Base-by-base conservation (phyloP, 2,113 vertebrate genomes). In the Bubo bubo region DNA sequence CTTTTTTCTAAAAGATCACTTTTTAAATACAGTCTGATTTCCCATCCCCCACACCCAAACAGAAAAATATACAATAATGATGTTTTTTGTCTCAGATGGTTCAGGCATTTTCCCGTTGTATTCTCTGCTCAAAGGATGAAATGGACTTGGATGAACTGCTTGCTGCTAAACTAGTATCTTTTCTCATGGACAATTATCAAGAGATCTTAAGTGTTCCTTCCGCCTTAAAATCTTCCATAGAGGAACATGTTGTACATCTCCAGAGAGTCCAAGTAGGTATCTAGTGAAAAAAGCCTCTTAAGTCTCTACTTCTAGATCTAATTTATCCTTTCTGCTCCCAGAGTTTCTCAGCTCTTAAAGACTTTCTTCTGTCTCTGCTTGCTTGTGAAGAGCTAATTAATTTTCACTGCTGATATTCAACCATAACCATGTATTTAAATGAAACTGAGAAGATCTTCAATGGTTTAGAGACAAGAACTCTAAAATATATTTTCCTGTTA, bases 71-170 rank as follows among this genome's bases (percentile, higher is more conserved):
- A 24, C 27, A 34, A 18, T 52, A 67, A 41, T 60, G 1, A 7
- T 49, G 20, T n/a, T 47, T 9, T 27, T 23, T 21, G 14, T 22
- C 74, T 45, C 52, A 99, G 99, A 98, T 99, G 98, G 97, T 99
- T 76, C 99, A 99, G 97, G 98, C 98, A 0, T 99, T 99, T 98
- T 99, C 99, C n/a, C 98, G 39, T 52, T 98, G 98, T 95, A 98
- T 99, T 94, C 98, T 99, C 68, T 98, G 98, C 94, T 99, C 99
- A 66, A 98, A 98, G 70, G 99, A 99, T 85, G 99, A 99, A 92
- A 97, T 98, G 60, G 99, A 99, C 76, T 97, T 99, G 96, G 98
- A 99, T 97, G 99, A 99, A 84, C 97, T 99, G 52, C 97, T 99
- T 93, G 98, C 99, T 89, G 98, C 98, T 94, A 98, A 98, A 83